Percentiles rank a stretch among this genome's conserved stretches.
Evolutionary conservation across 2,113 vertebrate species (phyloP).

Genomic region (Tragelaphus strepsiceros): DNA sequence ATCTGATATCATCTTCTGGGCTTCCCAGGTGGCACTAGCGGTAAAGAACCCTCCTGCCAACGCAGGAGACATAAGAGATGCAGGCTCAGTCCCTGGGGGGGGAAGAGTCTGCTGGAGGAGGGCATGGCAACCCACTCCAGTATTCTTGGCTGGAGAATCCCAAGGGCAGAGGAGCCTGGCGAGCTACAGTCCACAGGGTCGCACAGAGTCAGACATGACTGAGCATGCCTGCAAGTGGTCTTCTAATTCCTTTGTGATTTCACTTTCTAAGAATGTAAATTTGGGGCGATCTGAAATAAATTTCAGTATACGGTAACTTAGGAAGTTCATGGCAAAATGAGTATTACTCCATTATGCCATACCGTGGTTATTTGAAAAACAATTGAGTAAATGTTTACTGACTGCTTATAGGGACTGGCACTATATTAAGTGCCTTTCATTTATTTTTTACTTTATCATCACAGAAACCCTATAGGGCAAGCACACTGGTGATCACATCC

Average conservation of each 20-base stretch:
- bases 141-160: not conserved
- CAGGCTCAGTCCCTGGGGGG: not conserved
- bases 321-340: not conserved
- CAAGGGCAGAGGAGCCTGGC: not conserved
- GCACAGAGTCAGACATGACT: not conserved
- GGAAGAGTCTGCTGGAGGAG: not conserved
- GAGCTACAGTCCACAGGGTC: accelerated
- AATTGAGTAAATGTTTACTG: not conserved
- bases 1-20: not conserved
- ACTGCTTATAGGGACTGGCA: not conserved
- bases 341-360: not conserved
- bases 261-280: not conserved
- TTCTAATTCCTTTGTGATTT: not conserved
- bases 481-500: not conserved
- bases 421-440: not conserved
- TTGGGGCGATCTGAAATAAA: not conserved
- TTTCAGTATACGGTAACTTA: not conserved
- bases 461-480: not conserved
- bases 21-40: not conserved
- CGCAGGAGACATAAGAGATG: not conserved
- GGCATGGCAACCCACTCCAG: not conserved
- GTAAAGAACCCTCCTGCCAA: not conserved
- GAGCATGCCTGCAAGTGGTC: not conserved
- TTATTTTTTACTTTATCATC: not conserved
- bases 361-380: not conserved